Conservation (phyloP, 2,113 vertebrate species). For the Rhinoptilus africanus region DNA sequence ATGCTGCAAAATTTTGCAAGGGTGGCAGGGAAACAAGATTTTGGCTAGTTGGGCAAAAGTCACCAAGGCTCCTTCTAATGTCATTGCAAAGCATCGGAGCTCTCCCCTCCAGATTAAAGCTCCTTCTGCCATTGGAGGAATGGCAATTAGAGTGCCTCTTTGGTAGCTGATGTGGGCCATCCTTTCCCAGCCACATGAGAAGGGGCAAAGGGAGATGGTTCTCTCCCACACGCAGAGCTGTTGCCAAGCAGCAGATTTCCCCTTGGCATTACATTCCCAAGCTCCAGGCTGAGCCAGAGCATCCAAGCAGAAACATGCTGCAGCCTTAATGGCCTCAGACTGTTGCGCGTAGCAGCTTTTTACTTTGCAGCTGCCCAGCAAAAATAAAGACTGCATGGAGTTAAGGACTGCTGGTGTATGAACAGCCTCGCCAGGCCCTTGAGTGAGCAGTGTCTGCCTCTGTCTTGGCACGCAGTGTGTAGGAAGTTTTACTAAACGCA, state of each 20-base stretch:
- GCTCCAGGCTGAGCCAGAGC: background rate
- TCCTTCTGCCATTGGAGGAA: background rate
- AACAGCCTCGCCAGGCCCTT: background rate
- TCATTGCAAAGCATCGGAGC: background rate
- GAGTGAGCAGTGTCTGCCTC: background rate
- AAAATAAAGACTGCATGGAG: background rate
- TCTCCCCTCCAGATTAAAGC: background rate
- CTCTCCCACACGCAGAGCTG: background rate
- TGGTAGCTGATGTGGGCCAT: background rate
- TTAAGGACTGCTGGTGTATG: background rate
- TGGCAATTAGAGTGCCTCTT: background rate
- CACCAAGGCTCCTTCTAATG: background rate
- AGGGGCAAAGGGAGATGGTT: background rate
- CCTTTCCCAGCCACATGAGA: background rate
- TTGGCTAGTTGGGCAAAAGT: background rate
- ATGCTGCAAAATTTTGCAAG: background rate
- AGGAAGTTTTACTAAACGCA: background rate
- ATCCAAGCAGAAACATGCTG: background rate
- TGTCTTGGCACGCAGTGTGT: background rate
- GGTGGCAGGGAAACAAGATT: background rate
- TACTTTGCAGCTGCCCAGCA: background rate
- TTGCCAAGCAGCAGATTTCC: background rate
- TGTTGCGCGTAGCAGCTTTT: background rate
- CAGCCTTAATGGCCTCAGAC: background rate
- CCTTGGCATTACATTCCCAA: background rate